Conservation (phyloP, 1,140 invertebrate genomes). For the Papilio polytes region DNA sequence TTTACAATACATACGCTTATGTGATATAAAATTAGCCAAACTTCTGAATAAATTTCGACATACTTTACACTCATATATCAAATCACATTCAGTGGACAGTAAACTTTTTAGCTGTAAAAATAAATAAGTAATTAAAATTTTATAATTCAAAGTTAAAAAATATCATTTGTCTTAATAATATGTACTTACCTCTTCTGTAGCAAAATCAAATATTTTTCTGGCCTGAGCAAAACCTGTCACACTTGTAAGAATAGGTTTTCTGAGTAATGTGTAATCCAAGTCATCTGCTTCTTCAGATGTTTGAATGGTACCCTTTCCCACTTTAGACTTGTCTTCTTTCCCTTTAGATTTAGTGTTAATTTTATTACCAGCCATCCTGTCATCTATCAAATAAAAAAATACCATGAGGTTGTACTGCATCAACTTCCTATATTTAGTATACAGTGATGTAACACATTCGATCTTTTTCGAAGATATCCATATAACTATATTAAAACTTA, state of each 20-base stretch:
- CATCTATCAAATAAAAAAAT: slow-evolving; percentile 48
- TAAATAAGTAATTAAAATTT: slow-evolving; percentile 33
- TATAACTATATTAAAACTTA: not conserved
- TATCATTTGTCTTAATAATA: slow-evolving; percentile 34
- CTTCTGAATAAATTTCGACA: slow-evolving; percentile 94
- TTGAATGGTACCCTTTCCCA: slow-evolving; percentile 57
- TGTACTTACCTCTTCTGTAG: slow-evolving; percentile 85
- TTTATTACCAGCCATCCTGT: slow-evolving; percentile 80
- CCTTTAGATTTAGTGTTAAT: slow-evolving; percentile 73
- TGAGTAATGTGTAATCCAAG: slow-evolving; percentile 85
- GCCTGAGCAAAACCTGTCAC: slow-evolving; percentile 86
- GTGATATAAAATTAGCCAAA: slow-evolving; percentile 92
- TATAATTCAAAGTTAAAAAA: not conserved
- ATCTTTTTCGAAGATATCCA: not conserved
- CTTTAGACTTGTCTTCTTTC: slow-evolving; percentile 72
- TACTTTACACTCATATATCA: slow-evolving; percentile 93
- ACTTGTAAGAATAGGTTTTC: slow-evolving; percentile 86
- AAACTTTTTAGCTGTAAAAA: slow-evolving; percentile 87
- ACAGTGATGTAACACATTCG: slow-evolving; percentile 31
- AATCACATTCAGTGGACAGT: slow-evolving; percentile 91
- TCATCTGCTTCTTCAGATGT: slow-evolving; percentile 68
- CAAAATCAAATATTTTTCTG: slow-evolving; percentile 85
- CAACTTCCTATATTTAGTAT: slow-evolving; percentile 40
- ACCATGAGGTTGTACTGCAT: slow-evolving; percentile 28
- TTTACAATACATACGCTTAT: slow-evolving; percentile 92